These are phyloP conservation scores for Emberiza fucata DNA, from an alignment of 2,113 vertebrate genomes.

Conservation along the genomic window DNA sequence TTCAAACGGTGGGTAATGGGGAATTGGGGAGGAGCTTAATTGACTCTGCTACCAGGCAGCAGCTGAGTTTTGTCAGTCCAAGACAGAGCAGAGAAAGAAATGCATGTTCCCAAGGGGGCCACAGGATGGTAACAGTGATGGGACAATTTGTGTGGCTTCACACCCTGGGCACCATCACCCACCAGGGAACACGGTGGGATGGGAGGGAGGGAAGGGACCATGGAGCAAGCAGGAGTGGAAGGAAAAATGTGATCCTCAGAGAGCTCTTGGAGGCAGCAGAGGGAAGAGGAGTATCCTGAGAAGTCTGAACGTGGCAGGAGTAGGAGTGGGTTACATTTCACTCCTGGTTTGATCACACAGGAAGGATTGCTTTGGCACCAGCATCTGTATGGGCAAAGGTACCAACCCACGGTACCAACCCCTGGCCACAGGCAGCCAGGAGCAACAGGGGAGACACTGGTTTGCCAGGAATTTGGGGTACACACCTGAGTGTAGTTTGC, in stretches of 20 bases:
- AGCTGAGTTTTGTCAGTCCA: background rate
- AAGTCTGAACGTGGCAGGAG: background rate
- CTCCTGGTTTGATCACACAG: background rate
- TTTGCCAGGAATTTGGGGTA: background rate
- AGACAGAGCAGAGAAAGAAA: background rate
- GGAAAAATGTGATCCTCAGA: background rate
- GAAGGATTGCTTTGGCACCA: background rate
- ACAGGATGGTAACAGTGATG: background rate
- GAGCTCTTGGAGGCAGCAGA: background rate
- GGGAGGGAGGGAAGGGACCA: background rate
- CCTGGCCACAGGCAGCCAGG: background rate
- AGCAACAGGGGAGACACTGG: background rate
- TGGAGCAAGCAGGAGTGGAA: fast-evolving
- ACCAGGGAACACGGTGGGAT: background rate
- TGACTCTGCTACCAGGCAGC: background rate
- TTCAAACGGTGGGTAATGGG: background rate
- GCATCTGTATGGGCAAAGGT: background rate
- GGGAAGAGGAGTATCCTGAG: background rate
- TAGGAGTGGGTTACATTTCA: background rate
- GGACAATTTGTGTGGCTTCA: background rate
- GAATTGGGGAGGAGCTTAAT: background rate
- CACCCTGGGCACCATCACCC: background rate
- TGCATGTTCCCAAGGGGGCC: fast-evolving
- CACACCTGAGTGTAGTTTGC: background rate
- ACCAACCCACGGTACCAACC: fast-evolving